These are phyloP conservation scores for Ditylenchus weischeri DNA, from an alignment of 2,888 invertebrate species.

Conservation along the genomic window DNA sequence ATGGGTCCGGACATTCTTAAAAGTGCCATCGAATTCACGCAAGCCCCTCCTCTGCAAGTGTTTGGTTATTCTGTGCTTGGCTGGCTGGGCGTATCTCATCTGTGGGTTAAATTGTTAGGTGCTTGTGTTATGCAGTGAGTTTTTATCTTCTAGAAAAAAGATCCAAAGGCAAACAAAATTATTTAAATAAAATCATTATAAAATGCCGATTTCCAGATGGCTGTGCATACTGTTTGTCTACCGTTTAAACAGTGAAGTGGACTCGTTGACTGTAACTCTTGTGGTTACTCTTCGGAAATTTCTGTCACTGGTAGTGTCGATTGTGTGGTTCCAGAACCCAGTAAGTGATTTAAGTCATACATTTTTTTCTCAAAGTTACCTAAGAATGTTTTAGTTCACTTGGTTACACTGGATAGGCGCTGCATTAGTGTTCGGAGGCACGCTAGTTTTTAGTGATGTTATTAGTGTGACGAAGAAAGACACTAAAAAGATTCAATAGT, in stretches of 20 bases:
- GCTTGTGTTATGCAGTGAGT: conserved; percentile 50
- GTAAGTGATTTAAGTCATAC: no score
- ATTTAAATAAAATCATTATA: no score
- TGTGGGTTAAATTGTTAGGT: conserved; percentile 50
- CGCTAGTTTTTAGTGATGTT: conserved; percentile 73
- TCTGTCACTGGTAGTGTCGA: conserved; percentile 87
- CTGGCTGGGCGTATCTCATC: conserved; percentile 33
- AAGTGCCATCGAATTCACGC: conserved; percentile 73
- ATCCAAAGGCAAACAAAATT: no score
- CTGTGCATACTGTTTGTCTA: conserved; percentile 93
- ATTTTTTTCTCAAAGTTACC: no score
- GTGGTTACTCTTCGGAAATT: conserved; percentile 94
- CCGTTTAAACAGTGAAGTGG: conserved; percentile 77
- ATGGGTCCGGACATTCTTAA: conserved; percentile 74
- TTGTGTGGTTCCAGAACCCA: conserved; percentile 84
- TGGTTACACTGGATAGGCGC: conserved; percentile 87
- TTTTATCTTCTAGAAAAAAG: not conserved
- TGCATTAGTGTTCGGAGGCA: conserved; percentile 82
- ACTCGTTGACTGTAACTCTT: conserved; percentile 47
- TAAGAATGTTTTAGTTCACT: conserved; percentile 69
- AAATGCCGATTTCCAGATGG: conserved; percentile 63
- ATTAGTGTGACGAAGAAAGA: conserved; percentile 13
- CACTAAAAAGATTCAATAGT: not conserved
- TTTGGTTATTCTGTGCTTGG: conserved; percentile 24
- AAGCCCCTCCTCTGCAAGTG: conserved; percentile 48